phyloP scores from a whole-genome alignment of 2,113 vertebrate genomes.

The Hemibagrus wyckioides region DNA sequence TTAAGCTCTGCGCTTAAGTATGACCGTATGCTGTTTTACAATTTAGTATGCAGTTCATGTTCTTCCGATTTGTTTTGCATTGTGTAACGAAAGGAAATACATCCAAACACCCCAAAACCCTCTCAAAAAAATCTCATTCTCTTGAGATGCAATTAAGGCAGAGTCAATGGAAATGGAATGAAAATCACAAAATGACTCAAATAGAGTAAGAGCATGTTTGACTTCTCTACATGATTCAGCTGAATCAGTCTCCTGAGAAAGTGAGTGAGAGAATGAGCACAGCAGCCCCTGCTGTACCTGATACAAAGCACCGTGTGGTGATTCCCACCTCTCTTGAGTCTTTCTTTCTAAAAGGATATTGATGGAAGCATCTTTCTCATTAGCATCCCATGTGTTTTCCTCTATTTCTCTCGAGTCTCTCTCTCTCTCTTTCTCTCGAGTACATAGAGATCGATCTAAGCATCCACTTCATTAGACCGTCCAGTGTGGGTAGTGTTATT shows the following conservation, averaged over 20 bases:
- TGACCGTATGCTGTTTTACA: neutral
- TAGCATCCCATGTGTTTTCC: constrained; percentile 5
- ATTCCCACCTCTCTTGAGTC: neutral
- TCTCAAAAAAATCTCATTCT: no score
- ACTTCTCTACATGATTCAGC: neutral
- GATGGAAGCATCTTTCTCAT: constrained; percentile 19
- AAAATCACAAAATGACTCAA: constrained; percentile 9
- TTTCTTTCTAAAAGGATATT: constrained; percentile 15
- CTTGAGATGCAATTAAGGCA: constrained; percentile 23
- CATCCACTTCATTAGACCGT: constrained; percentile 13
- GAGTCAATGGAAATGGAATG: neutral
- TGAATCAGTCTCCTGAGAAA: neutral
- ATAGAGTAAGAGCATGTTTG: neutral
- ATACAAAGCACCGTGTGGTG: neutral
- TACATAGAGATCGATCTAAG: constrained; percentile 11
- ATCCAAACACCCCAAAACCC: neutral
- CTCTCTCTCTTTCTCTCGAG: neutral
- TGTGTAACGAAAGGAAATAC: constrained; percentile 16
- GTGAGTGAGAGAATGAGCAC: neutral
- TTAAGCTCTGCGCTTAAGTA: neutral
- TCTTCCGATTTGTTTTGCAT: constrained; percentile 11
- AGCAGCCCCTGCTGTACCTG: neutral
- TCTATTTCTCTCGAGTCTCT: neutral
- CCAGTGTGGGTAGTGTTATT: neutral
- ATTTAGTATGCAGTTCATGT: constrained; percentile 18